Evolutionary conservation across 2,888 invertebrate species (phyloP).

Genomic region (Chymomyza procnemis): DNA sequence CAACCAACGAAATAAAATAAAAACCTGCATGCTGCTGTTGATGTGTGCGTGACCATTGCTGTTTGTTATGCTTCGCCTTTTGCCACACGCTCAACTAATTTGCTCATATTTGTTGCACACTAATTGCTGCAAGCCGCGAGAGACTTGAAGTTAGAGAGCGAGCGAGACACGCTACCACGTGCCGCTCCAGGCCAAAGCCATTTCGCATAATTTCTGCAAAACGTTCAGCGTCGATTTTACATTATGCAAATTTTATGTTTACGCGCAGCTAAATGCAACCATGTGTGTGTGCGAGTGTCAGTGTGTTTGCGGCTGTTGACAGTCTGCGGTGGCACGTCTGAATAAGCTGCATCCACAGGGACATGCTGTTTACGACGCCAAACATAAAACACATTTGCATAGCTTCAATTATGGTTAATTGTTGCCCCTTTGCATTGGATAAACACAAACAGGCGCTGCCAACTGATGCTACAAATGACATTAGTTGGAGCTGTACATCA

Average conservation of each 20-base stretch:
- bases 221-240: slow-evolving; percentile 20
- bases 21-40: slow-evolving; percentile 9
- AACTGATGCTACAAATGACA: neutral
- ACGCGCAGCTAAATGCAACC: neutral
- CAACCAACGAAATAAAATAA: slow-evolving; percentile 6
- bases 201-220: slow-evolving; percentile 11
- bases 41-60: slow-evolving; percentile 4
- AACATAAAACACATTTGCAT: neutral
- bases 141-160: neutral
- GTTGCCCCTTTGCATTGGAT: neutral
- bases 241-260: slow-evolving; percentile 49
- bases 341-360: neutral
- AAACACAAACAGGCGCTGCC: neutral
- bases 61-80: slow-evolving; percentile 6
- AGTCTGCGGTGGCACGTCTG: neutral
- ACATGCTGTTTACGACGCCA: neutral
- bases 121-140: slow-evolving; percentile 44
- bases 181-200: slow-evolving; percentile 2
- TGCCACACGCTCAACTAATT: slow-evolving; percentile 31
- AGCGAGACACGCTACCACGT: neutral
- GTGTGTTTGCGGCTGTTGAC: neutral
- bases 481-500: neutral
- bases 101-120: slow-evolving; percentile 38
- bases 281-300: neutral
- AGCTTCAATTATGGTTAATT: slow-evolving; percentile 10